Evolutionary conservation across 2,888 invertebrate genomes (phyloP).

Genomic region (Achlya flavicornis): DNA sequence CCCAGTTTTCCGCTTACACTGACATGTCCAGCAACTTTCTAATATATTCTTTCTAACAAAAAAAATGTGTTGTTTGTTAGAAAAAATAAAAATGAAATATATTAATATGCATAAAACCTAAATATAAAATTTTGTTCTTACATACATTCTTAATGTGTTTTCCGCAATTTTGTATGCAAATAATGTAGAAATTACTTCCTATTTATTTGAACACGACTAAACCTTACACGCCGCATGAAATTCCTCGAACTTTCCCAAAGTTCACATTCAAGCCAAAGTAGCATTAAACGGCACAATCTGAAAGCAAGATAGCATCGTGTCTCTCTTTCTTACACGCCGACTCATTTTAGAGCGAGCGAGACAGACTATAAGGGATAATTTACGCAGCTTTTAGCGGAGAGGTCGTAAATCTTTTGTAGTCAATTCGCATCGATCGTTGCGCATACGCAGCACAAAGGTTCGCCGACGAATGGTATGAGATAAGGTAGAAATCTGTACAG

Average conservation of each 20-base stretch:
- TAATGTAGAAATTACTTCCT: constrained; percentile 16
- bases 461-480: constrained; percentile 39
- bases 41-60: no score
- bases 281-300: constrained; percentile 20
- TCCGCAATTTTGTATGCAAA: no score
- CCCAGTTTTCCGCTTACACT: no score
- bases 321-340: constrained; percentile 31
- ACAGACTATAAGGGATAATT: constrained; percentile 51
- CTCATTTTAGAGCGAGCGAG: constrained; percentile 39
- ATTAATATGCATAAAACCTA: no score
- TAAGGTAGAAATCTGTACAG: constrained; percentile 13
- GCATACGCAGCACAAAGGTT: constrained; percentile 60
- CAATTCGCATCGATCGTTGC: constrained; percentile 61
- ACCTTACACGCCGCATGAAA: constrained; percentile 31
- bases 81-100: no score
- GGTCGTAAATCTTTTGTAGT: constrained; percentile 69
- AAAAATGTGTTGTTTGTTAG: no score
- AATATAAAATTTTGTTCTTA: no score
- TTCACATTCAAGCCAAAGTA: constrained; percentile 18
- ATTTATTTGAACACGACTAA: constrained; percentile 31
- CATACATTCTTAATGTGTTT: no score
- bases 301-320: constrained; percentile 20
- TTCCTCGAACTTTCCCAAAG: constrained; percentile 39
- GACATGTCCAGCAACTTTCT: no score
- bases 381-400: constrained; percentile 63